Conservation (phyloP, 2,113 vertebrate species). For the Hiodon alosoides region DNA sequence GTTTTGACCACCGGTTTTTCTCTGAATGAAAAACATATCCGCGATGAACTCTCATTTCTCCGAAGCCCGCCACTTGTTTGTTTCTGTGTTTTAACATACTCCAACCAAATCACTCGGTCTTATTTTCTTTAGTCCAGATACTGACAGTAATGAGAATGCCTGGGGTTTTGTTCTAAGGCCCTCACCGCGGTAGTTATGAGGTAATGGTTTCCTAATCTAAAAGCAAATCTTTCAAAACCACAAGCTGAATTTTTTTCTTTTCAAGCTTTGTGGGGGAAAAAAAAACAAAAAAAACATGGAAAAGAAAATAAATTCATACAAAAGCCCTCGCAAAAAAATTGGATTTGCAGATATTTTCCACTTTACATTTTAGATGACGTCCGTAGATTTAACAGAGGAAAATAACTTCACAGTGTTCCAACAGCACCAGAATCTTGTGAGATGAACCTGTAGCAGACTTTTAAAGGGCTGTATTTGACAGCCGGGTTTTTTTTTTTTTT, state of each 20-base stretch:
- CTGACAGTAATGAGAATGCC: conserved; percentile 43
- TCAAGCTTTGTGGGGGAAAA: conserved; percentile 13
- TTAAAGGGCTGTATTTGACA: not conserved
- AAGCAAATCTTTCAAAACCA: conserved; percentile 33
- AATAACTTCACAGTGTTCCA: not conserved
- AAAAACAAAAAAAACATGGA: conserved; percentile 23
- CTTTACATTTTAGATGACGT: not conserved
- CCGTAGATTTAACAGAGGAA: not conserved
- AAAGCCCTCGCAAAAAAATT: not conserved
- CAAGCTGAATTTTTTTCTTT: conserved; percentile 32
- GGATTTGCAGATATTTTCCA: not conserved
- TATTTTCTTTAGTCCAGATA: conserved; percentile 34
- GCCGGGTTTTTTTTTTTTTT: no score
- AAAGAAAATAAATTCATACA: conserved; percentile 36
- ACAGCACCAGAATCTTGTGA: not conserved
- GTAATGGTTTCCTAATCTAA: conserved; percentile 48
- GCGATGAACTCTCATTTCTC: not conserved
- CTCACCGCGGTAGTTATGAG: conserved; percentile 38
- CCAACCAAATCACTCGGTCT: conserved; percentile 15
- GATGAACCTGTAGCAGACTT: not conserved
- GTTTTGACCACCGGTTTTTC: not conserved
- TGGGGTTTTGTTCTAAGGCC: conserved; percentile 36
- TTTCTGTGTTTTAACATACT: not conserved
- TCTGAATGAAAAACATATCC: conserved; percentile 2
- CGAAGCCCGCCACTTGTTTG: not conserved